These are phyloP conservation scores for Amphimedon queenslandica DNA, from an alignment of 37 sponge, comb jelly and placozoan species.

Conservation along the genomic window DNA sequence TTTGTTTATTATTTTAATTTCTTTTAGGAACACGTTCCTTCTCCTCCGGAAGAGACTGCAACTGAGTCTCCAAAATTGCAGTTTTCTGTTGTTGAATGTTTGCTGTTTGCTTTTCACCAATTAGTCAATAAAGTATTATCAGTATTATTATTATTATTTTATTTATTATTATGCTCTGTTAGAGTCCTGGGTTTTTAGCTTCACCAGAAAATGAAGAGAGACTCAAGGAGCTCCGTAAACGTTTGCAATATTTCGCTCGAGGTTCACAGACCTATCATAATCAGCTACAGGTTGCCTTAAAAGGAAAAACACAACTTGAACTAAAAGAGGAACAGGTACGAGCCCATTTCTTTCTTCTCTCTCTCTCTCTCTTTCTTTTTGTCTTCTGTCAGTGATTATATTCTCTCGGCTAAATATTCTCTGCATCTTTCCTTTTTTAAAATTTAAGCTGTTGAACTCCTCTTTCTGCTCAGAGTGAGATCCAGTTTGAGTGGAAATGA, in stretches of 20 bases:
- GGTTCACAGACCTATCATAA: constrained; percentile 61
- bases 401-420: not conserved
- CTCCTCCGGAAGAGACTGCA: constrained; percentile 19
- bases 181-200: constrained; percentile 33
- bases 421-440: not conserved
- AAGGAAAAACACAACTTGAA: constrained; percentile 43
- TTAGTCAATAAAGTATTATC: constrained; percentile 24
- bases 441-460: no score
- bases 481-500: no score
- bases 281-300: constrained; percentile 41
- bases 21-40: constrained; percentile 39
- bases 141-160: not conserved
- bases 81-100: constrained; percentile 68
- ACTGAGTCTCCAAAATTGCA: constrained; percentile 38
- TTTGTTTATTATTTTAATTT: not conserved
- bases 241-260: constrained; percentile 70
- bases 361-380: not conserved
- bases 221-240: constrained; percentile 50
- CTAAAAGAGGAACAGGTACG: constrained; percentile 60
- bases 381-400: not conserved
- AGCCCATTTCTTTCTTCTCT: no score
- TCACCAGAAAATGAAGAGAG: constrained; percentile 28
- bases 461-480: no score
- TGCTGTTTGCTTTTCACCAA: constrained; percentile 52
- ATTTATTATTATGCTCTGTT: not conserved